phyloP scores from a whole-genome alignment of 2,113 vertebrate species.

The Siniperca chuatsi region DNA sequence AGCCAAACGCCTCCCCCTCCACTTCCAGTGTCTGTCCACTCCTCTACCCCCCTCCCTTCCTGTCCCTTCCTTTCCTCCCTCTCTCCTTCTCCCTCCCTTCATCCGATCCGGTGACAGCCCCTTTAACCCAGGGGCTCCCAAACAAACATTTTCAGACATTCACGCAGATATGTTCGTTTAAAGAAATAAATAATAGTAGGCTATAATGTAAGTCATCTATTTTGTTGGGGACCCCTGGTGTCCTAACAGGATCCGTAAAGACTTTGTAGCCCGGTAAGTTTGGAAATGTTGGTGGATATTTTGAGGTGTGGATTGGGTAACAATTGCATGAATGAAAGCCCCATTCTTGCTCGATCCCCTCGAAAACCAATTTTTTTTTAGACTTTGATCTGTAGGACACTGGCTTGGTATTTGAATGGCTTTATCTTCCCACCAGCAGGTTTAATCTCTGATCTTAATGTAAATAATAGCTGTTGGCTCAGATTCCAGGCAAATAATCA shows the following conservation, averaged over 20 bases:
- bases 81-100: slow-evolving; percentile 53
- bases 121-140: slow-evolving; percentile 53
- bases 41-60: slow-evolving; percentile 46
- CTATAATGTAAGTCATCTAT: background rate
- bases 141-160: slow-evolving; percentile 20
- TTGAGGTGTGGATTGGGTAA: background rate
- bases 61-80: slow-evolving; percentile 22
- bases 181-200: background rate
- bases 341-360: background rate
- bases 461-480: background rate
- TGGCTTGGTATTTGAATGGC: background rate
- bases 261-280: background rate
- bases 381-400: background rate
- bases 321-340: slow-evolving; percentile 12
- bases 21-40: slow-evolving; percentile 80
- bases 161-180: background rate
- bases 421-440: background rate
- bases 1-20: slow-evolving; percentile 84
- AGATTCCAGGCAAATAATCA: background rate
- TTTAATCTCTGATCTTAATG: background rate
- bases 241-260: background rate
- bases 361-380: background rate
- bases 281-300: background rate
- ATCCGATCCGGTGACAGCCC: slow-evolving; percentile 53
- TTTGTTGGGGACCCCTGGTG: background rate